Conservation (phyloP, 2,797 vertebrate genomes). For the Pangasius krempfi region DNA sequence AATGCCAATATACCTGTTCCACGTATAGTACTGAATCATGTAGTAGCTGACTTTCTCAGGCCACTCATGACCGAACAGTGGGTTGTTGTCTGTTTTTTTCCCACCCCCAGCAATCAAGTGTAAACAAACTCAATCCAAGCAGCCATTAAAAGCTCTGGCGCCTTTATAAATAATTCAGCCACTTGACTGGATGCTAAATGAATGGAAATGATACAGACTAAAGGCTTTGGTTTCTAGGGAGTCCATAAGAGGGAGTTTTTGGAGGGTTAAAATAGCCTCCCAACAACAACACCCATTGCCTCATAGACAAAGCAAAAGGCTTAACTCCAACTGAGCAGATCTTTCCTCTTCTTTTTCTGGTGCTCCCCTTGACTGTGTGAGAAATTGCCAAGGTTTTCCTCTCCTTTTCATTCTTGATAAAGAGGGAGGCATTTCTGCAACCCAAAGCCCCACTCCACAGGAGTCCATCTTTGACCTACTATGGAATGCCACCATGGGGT, state of each 20-base stretch:
- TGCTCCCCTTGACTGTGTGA: conserved; percentile 64
- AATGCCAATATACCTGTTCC: conserved; percentile 65
- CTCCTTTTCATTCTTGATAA: conserved; percentile 64
- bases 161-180: conserved; percentile 81
- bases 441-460: conserved; percentile 62
- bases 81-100: conserved; percentile 69
- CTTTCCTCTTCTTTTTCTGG: conserved; percentile 58
- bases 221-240: conserved; percentile 71
- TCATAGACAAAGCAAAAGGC: conserved; percentile 60
- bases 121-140: conserved; percentile 68
- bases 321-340: conserved; percentile 65
- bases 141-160: conserved; percentile 59
- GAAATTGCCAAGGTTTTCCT: conserved; percentile 66
- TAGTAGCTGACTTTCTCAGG: conserved; percentile 64
- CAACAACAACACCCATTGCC: conserved; percentile 70
- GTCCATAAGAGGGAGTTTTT: conserved; percentile 70
- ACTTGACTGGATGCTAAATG: conserved; percentile 69
- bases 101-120: conserved; percentile 68
- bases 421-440: conserved; percentile 69
- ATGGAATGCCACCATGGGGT: conserved; percentile 71
- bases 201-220: conserved; percentile 70
- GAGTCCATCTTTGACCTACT: conserved; percentile 66
- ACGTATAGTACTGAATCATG: conserved; percentile 21
- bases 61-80: conserved; percentile 71
- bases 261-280: conserved; percentile 75